A percentile compares a stretch with the other conserved stretches of the same genome.
Evolutionary conservation across 2,888 invertebrate genomes (phyloP).

Genomic region (Cylindroiulus punctatus): DNA sequence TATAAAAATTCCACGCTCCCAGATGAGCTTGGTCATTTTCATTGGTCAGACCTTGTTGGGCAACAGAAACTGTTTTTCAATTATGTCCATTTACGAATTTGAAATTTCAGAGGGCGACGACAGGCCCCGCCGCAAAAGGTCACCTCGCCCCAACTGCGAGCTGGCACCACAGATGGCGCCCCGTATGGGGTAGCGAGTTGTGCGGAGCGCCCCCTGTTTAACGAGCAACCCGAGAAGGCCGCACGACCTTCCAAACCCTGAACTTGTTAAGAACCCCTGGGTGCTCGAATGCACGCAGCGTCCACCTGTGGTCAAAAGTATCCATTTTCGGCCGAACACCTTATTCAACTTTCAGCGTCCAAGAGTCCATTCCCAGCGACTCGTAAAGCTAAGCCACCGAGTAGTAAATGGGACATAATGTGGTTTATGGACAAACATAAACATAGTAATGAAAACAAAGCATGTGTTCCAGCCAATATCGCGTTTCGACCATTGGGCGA

Average conservation of each 20-base stretch:
- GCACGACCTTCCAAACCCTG: background rate
- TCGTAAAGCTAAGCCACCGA: slow-evolving; percentile 29
- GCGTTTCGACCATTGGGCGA: background rate
- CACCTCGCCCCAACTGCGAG: background rate
- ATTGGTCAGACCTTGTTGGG: too few relatives aligned
- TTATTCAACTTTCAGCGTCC: slow-evolving; percentile 33
- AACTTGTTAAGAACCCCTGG: background rate
- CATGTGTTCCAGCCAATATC: slow-evolving; percentile 29
- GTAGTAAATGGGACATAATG: slow-evolving; percentile 34
- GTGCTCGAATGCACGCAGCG: background rate
- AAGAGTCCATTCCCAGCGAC: background rate
- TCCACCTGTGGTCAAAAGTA: slow-evolving; percentile 34
- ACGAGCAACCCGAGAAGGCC: background rate
- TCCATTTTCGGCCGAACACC: background rate
- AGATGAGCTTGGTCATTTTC: too few relatives aligned
- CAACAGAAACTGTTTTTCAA: background rate
- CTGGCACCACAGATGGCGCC: background rate
- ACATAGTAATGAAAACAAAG: slow-evolving; percentile 38
- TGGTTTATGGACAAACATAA: slow-evolving; percentile 42
- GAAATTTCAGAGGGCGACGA: background rate
- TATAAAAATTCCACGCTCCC: too few relatives aligned
- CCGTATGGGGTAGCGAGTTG: background rate
- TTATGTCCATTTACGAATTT: background rate
- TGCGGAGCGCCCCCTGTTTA: too few relatives aligned
- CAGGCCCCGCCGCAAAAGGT: background rate